These are phyloP conservation scores for Poecilia latipinna DNA, from an alignment of 2,113 vertebrate genomes.

Conservation along the genomic window DNA sequence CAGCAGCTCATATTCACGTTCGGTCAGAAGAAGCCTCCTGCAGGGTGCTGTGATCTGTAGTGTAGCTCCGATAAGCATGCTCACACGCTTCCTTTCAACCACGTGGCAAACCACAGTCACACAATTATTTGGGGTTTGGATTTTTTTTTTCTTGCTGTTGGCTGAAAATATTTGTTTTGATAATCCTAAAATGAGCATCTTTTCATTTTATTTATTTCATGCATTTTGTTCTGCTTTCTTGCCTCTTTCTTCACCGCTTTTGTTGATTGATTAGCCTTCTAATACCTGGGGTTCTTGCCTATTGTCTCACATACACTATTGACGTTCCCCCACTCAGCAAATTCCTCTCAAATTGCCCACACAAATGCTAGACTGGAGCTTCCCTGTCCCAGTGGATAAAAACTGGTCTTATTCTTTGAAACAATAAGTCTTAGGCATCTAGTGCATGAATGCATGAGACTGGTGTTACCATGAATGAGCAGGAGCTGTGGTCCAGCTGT, in stretches of 20 bases:
- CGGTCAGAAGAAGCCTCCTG: constrained; percentile 35
- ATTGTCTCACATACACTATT: constrained; percentile 50
- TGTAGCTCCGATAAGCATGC: constrained; percentile 61
- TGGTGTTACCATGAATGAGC: constrained; percentile 36
- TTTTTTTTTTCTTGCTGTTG: constrained; percentile 42
- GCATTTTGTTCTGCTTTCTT: constrained; percentile 17
- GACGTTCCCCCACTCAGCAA: background rate
- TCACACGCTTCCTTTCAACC: constrained; percentile 41
- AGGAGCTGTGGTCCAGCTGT: constrained; percentile 21
- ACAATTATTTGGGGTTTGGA: constrained; percentile 45
- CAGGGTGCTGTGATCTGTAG: constrained; percentile 55
- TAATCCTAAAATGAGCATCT: constrained; percentile 61
- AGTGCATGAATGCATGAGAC: constrained; percentile 20
- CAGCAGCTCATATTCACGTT: constrained; percentile 10
- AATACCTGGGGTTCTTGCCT: constrained; percentile 57
- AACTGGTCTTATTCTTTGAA: constrained; percentile 52
- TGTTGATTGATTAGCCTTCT: constrained; percentile 34
- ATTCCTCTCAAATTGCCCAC: constrained; percentile 24
- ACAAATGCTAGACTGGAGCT: constrained; percentile 27
- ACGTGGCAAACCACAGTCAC: constrained; percentile 21
- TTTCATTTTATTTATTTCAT: constrained; percentile 66
- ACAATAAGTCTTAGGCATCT: constrained; percentile 45
- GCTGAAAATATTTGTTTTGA: constrained; percentile 60
- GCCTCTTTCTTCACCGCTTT: constrained; percentile 23
- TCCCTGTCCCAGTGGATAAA: constrained; percentile 18